phyloP scores from a whole-genome alignment of 2,797 vertebrate genomes.

The Percopsis omiscomaycus region DNA sequence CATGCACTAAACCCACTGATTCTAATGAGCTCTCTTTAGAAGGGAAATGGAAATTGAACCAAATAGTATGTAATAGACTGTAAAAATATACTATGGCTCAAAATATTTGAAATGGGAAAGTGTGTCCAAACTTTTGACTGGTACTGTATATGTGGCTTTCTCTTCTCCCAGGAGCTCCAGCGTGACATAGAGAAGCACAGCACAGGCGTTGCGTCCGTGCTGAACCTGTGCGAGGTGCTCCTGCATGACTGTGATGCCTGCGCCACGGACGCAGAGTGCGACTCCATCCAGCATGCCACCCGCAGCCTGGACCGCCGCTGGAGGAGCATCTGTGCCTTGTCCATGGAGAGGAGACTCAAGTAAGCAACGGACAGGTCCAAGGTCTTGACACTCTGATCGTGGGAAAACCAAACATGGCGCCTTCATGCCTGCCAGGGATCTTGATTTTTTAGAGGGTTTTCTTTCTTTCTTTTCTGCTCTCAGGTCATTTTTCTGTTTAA shows the following conservation, averaged over 20 bases:
- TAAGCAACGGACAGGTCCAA: constrained; percentile 45
- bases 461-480: no score
- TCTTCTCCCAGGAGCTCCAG: constrained; percentile 85
- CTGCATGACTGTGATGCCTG: constrained; percentile 97
- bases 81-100: no score
- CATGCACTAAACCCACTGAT: no score
- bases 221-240: constrained; percentile 96
- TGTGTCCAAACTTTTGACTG: no score
- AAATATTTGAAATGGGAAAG: no score
- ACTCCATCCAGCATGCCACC: constrained; percentile 96
- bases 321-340: constrained; percentile 97
- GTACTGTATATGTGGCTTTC: no score
- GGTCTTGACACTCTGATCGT: background rate
- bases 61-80: no score
- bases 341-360: constrained; percentile 96
- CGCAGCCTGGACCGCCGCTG: constrained; percentile 93
- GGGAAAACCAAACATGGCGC: background rate
- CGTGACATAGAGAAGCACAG: constrained; percentile 98
- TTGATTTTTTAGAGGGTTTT: no score
- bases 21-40: no score
- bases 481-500: no score
- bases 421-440: background rate
- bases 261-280: constrained; percentile 93
- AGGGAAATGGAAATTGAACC: no score
- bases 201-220: constrained; percentile 93